Base-by-base conservation (phyloP, 2,797 vertebrate genomes). In the Hydrophis major region DNA sequence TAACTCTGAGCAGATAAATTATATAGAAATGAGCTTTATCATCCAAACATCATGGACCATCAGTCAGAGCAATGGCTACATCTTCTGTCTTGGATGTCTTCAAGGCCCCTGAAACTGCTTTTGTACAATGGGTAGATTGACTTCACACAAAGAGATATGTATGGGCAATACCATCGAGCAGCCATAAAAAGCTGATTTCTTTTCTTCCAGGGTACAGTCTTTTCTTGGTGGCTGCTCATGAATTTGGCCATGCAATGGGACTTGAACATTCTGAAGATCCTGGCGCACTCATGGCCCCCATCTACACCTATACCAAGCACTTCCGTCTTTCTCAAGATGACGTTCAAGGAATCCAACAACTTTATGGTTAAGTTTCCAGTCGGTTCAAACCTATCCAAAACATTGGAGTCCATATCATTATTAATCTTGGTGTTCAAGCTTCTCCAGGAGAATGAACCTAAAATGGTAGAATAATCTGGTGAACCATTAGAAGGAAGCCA, bases 221-320 rank as follows among this genome's bases (percentile, higher is more conserved):
- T 93, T 99, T 99, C 97, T 96, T 99, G 94, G 99, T 99, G 95
- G 99, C 99, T n/a, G 99, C 99, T 93, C 99, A 99, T 91, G 99
- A 99, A 93, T 99, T 99, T 95, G 99, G 99, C 92, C 99, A 99
- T 12, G 99, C 99, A 0, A 98, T 99, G 97, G 99, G 99, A 63
- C 96, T 99, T 94, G 99, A 99, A 95, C 99, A 99, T 96, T 99
- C 99, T 0, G 98, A 99, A 96, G 99, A 99, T 94, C 98, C 99
- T 0, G 99, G 99, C 14, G 99, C 99, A 57, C 96, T 99, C 89
- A 99, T 99, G 99, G 99, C 99, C 5, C 99, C 99, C 0, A 98
- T 99, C 95, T 99, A 99, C 96, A 99, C 99, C 92, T 99, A 97
- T 95, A 99, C 98, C 53, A 99, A 99, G 97, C 98, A 99, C 96